A percentile compares a stretch with the other conserved stretches of the same genome.
Evolutionary conservation across 2,113 vertebrate species (phyloP).

Genomic region (Acrocephalus kingi): DNA sequence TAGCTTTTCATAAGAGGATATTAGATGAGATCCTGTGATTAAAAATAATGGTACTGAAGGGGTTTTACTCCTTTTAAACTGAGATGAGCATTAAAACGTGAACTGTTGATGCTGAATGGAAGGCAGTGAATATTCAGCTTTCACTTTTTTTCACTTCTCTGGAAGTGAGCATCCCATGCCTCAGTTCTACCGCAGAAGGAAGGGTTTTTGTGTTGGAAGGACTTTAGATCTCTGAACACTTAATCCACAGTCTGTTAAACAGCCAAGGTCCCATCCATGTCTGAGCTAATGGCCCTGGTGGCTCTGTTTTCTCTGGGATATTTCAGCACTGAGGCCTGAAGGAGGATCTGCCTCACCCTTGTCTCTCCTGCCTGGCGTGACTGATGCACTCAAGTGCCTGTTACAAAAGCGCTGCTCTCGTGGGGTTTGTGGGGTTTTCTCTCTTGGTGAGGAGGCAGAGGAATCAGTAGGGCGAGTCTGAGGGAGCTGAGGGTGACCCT

Average conservation of each 20-base stretch:
- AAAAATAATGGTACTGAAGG: neutral
- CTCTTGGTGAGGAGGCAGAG: neutral
- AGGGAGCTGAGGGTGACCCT: neutral
- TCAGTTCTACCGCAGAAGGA: neutral
- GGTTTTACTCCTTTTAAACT: neutral
- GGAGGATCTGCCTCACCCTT: neutral
- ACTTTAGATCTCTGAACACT: neutral
- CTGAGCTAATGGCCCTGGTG: neutral
- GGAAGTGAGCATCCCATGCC: neutral
- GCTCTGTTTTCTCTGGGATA: neutral
- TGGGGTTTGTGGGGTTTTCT: neutral
- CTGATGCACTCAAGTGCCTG: neutral
- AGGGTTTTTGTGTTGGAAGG: neutral
- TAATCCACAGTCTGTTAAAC: neutral
- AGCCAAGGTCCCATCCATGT: accelerated
- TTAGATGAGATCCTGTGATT: neutral
- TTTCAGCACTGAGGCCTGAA: neutral
- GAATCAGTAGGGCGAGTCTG: neutral
- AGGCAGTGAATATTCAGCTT: neutral
- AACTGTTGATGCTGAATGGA: neutral
- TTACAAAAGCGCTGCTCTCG: neutral
- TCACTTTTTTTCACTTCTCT: neutral
- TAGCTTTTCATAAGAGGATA: neutral
- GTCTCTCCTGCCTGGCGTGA: neutral
- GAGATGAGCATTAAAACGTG: neutral